Evolutionary conservation across 2,113 vertebrate species (phyloP).

Genomic region (Naja naja): DNA sequence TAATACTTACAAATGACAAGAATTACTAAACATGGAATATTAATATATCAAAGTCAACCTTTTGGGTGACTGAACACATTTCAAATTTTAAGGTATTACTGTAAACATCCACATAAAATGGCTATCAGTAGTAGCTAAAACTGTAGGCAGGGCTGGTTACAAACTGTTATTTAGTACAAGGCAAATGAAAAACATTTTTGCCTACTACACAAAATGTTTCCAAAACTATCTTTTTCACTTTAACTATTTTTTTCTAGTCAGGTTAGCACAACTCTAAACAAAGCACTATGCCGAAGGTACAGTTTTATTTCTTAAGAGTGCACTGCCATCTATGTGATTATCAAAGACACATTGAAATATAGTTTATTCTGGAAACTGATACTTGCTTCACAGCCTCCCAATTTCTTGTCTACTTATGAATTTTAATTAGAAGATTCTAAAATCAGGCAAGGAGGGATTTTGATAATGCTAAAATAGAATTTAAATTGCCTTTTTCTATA

Average conservation of each 20-base stretch:
- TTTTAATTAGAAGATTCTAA: background rate
- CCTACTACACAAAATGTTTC: background rate
- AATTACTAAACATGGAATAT: background rate
- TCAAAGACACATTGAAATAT: background rate
- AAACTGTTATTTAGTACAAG: background rate
- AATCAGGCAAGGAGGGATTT: background rate
- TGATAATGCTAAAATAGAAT: background rate
- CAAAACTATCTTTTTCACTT: background rate
- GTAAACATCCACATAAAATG: background rate
- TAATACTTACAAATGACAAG: background rate
- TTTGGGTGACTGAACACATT: background rate
- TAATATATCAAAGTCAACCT: background rate
- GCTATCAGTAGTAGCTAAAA: background rate
- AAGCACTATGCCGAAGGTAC: background rate
- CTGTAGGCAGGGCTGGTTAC: background rate
- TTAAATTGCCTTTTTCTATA: background rate
- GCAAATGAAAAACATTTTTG: background rate
- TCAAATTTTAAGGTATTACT: background rate
- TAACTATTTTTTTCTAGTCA: background rate
- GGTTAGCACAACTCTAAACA: background rate
- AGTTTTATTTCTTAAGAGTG: background rate
- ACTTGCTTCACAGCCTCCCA: background rate
- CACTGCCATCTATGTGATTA: background rate
- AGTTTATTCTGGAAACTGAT: background rate
- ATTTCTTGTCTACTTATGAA: background rate